A percentile compares a stretch with the other conserved stretches of the same genome.
Evolutionary conservation across 2,797 vertebrate genomes (phyloP).

Genomic region (Darevskia nairensis): DNA sequence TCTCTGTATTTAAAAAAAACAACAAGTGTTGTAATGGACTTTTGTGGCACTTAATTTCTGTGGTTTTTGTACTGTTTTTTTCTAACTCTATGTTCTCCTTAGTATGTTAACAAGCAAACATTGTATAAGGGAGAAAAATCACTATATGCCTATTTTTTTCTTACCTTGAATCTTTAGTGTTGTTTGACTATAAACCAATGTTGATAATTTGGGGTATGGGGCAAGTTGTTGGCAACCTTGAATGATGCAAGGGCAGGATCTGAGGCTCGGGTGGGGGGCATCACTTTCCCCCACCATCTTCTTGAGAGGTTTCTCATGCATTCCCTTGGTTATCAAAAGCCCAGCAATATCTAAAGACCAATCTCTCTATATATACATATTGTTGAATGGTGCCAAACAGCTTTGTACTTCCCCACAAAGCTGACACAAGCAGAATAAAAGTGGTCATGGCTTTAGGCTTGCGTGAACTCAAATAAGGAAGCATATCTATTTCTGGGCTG

Average conservation of each 20-base stretch:
- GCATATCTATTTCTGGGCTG: not conserved
- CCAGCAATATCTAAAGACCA: not conserved
- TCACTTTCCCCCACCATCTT: too few relatives aligned
- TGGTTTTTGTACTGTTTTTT: not conserved
- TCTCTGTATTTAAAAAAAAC: not conserved
- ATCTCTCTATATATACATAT: not conserved
- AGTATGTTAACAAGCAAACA: not conserved
- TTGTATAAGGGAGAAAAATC: not conserved
- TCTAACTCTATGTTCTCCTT: not conserved
- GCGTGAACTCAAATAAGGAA: not conserved
- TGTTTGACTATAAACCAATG: not conserved
- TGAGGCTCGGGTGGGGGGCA: not conserved
- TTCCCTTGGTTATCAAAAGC: not conserved
- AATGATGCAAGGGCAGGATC: not conserved
- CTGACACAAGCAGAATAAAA: not conserved
- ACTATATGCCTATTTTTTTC: not conserved
- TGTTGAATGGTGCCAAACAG: not conserved
- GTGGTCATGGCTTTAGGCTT: not conserved
- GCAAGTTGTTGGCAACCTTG: not conserved
- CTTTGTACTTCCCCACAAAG: not conserved
- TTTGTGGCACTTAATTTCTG: conserved; percentile 10
- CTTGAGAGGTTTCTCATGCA: not conserved
- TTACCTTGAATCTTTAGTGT: not conserved
- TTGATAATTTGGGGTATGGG: too few relatives aligned
- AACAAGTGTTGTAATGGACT: not conserved